Evolutionary conservation across 1,140 invertebrate genomes (phyloP).

Genomic region (Drusus annulatus): DNA sequence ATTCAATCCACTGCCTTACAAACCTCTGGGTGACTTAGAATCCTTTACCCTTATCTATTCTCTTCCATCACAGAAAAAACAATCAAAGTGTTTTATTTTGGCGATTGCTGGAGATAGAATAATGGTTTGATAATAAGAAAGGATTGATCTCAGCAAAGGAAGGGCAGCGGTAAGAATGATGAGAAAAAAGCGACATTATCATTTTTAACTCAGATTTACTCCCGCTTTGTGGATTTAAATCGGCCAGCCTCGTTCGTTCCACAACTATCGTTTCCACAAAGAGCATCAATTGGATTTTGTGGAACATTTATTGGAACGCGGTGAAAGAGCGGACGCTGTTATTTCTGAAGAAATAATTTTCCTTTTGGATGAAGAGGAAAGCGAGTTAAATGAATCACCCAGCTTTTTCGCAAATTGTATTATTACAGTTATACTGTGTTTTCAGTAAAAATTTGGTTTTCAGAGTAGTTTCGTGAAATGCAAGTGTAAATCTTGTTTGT

Average conservation of each 20-base stretch:
- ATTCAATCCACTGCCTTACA: too few relatives aligned
- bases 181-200: constrained; percentile 6
- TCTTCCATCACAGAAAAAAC: too few relatives aligned
- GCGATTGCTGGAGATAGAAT: too few relatives aligned
- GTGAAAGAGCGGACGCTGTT: constrained; percentile 22
- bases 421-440: too few relatives aligned
- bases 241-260: not conserved
- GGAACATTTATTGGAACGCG: constrained; percentile 23
- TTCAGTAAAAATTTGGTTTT: too few relatives aligned
- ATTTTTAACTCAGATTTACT: constrained; percentile 16
- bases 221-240: constrained; percentile 21
- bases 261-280: constrained; percentile 13
- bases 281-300: constrained; percentile 15
- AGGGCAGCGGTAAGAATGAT: not conserved
- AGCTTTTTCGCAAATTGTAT: not conserved
- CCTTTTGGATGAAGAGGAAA: not conserved
- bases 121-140: too few relatives aligned
- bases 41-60: too few relatives aligned
- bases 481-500: too few relatives aligned
- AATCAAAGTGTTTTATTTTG: too few relatives aligned
- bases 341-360: constrained; percentile 24
- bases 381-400: not conserved
- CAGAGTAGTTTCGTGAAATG: too few relatives aligned
- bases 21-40: too few relatives aligned
- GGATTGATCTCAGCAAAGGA: too few relatives aligned